Conservation (phyloP, 1,140 invertebrate species). For the Lerema accius region DNA sequence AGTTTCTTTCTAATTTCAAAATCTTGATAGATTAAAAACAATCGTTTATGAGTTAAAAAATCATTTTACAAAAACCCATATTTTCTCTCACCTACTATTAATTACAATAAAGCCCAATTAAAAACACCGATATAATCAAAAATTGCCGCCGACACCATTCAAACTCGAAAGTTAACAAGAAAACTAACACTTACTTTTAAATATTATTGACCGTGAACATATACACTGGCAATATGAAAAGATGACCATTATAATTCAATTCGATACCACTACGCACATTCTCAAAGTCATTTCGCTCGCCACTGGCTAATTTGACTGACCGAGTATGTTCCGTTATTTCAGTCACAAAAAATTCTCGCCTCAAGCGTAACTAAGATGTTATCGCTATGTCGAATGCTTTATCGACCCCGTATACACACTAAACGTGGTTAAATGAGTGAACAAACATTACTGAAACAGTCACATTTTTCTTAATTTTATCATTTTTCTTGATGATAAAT, state of each 20-base stretch:
- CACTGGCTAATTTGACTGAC: conserved; percentile 1
- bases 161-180: not conserved
- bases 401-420: not conserved
- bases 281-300: not conserved
- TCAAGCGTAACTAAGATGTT: conserved; percentile 8
- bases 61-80: too few relatives aligned
- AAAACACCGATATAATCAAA: too few relatives aligned
- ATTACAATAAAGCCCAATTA: too few relatives aligned
- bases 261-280: not conserved
- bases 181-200: not conserved
- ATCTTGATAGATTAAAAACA: too few relatives aligned
- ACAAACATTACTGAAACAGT: conserved; percentile 1
- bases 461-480: not conserved
- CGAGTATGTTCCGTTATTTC: conserved; percentile 5
- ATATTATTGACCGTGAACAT: not conserved
- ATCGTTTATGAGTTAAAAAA: too few relatives aligned
- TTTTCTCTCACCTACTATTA: too few relatives aligned
- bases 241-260: not conserved
- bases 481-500: not conserved
- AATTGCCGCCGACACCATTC: too few relatives aligned
- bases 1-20: too few relatives aligned
- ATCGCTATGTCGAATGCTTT: conserved; percentile 16
- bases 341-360: conserved; percentile 10
- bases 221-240: not conserved
- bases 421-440: not conserved